Evolutionary conservation across 2,113 vertebrate species (phyloP).

Genomic region (Halichoerus grypus): DNA sequence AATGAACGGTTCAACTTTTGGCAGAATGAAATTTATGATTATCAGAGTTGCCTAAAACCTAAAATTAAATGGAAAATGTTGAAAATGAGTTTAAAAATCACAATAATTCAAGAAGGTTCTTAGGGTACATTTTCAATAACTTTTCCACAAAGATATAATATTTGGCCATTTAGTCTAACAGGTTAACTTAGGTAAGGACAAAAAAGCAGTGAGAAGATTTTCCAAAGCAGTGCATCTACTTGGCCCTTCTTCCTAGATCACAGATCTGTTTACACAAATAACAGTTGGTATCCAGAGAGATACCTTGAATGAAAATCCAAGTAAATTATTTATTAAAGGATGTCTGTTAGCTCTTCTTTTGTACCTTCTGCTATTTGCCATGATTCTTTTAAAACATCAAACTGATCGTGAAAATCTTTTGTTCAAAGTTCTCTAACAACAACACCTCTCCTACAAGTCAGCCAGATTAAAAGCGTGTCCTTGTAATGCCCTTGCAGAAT

Average conservation of each 20-base stretch:
- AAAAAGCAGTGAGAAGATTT: background rate
- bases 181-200: background rate
- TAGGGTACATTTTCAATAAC: background rate
- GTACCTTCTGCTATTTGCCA: background rate
- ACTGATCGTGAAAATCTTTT: background rate
- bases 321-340: background rate
- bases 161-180: background rate
- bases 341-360: background rate
- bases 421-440: background rate
- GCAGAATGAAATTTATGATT: constrained; percentile 28
- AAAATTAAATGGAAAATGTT: constrained; percentile 20
- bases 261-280: background rate
- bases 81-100: constrained; percentile 5
- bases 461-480: background rate
- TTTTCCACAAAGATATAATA: background rate
- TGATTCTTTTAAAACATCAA: background rate
- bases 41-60: background rate
- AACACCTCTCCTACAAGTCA: rapidly evolving
- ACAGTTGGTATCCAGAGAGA: background rate
- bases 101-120: background rate
- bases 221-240: background rate
- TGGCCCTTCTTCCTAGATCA: background rate
- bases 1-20: constrained; percentile 3
- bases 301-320: background rate
- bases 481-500: background rate